Base-by-base conservation (phyloP, 2,797 vertebrate species). In the Smutsia gigantea region DNA sequence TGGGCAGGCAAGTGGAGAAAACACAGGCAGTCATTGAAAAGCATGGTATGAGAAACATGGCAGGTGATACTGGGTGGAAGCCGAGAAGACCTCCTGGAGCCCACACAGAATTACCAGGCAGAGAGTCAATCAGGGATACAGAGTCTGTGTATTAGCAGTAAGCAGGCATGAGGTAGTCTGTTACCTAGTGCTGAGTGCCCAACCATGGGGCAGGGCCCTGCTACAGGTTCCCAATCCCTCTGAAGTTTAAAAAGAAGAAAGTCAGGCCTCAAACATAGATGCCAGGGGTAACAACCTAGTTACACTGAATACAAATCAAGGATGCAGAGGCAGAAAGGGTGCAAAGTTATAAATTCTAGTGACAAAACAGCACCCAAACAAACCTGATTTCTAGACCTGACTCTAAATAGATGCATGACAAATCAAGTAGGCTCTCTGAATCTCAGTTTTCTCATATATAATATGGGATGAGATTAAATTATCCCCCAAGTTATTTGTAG, bases 401-500 rank as follows among this genome's bases (percentile, higher is more conserved):
- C 63, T 63, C 39, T 37, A 61, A 92, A 84, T 14, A 55, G 84
- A 91, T 69, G 68, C 12, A 10, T 37, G 39, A n/a, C 81, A 95
- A 85, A 77, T 92, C 29, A 61, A 5, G 87, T 42, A 81, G 34
- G 14, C 6, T 63, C 10, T 72, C 61, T 64, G 27, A 72, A 87
- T 57, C 57, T 85, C 63, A 49, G n/a, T 66, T 95, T 91, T 94
- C 37, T 93, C 37, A 64, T 46, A 55, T 66, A 31, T 59, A 84
- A 83, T 85, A 92, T 61, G 39, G 37, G 21, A 81, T 66, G 68
- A 93, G 61, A 79, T 53, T 39, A 95, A 95, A 92, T 96, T 83
- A 94, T 79, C 49, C 55, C 31, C 10, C 57, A 71, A 89, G 66
- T 74, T 95, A 83, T 96, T 94, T 96, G 55, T 61, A 95, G 49